Conservation (phyloP, 2,888 invertebrate species). For the Schrankia costaestrigalis region DNA sequence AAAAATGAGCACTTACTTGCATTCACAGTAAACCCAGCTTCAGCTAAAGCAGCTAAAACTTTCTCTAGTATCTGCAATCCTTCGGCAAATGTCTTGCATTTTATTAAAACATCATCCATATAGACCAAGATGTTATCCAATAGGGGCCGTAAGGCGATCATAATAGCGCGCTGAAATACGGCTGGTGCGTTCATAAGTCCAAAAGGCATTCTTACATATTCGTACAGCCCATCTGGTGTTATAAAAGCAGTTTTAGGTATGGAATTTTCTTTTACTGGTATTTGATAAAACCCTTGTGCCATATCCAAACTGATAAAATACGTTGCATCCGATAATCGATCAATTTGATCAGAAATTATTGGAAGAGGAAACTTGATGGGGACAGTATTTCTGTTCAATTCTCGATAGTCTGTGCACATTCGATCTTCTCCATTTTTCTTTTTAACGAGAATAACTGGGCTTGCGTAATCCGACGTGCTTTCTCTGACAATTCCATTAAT, state of each 20-base stretch:
- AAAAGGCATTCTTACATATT: conserved; percentile 16
- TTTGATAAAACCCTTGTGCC: conserved; percentile 1
- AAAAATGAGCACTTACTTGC: conserved; percentile 25
- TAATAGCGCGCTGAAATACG: conserved; percentile 18
- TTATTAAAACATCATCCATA: conserved; percentile 20
- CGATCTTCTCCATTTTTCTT: too few species aligned
- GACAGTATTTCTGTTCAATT: conserved; percentile 1
- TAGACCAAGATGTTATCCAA: conserved; percentile 11
- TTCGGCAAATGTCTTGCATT: background rate
- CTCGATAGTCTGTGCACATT: too few species aligned
- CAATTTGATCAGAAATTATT: too few species aligned
- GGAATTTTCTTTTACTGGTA: background rate
- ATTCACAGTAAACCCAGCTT: conserved; percentile 26
- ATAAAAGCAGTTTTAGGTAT: conserved; percentile 5
- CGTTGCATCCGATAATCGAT: too few species aligned
- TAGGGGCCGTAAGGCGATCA: conserved; percentile 18
- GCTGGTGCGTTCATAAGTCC: conserved; percentile 12
- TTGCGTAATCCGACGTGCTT: conserved; percentile 1
- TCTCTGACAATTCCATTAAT: background rate
- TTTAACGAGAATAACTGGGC: conserved; percentile 1
- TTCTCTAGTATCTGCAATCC: conserved; percentile 10
- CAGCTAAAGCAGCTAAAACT: conserved; percentile 4
- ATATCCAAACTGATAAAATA: conserved; percentile 1
- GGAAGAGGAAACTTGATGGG: background rate
- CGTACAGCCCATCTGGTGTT: conserved; percentile 7